phyloP scores from a whole-genome alignment of 1,140 invertebrate species.

The Parapsyche elsis region DNA sequence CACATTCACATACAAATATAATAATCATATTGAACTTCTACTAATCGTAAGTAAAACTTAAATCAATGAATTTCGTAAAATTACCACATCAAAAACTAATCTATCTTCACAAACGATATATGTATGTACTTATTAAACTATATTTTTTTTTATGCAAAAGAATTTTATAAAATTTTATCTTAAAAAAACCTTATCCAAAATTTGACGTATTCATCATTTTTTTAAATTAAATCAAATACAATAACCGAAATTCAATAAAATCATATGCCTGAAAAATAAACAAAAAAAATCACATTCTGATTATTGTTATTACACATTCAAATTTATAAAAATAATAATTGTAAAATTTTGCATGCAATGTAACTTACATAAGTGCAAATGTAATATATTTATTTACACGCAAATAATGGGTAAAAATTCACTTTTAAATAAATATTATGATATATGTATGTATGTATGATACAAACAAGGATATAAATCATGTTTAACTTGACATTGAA shows the following conservation, averaged over 20 bases:
- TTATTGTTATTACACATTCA: neutral
- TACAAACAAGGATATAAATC: neutral
- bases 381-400: too few relatives aligned
- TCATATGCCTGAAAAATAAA: neutral
- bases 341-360: too few relatives aligned
- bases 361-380: too few relatives aligned
- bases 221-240: neutral
- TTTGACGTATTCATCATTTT: neutral
- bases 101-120: constrained; percentile 38
- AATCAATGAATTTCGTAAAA: constrained; percentile 8
- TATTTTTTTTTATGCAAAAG: constrained; percentile 28
- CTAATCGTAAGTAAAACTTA: constrained; percentile 30
- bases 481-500: neutral
- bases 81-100: constrained; percentile 41
- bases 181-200: constrained; percentile 15
- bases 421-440: too few relatives aligned
- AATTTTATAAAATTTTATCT: constrained; percentile 34
- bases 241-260: constrained; percentile 14
- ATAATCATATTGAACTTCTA: constrained; percentile 26
- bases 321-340: neutral
- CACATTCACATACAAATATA: constrained; percentile 32
- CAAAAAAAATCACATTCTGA: neutral
- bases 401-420: too few relatives aligned
- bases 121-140: neutral
- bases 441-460: neutral